Percentiles rank a stretch among this genome's conserved stretches.
These are phyloP conservation scores for Leptinotarsa lineolata DNA, from an alignment of 1,140 invertebrate genomes.

Conservation along the genomic window DNA sequence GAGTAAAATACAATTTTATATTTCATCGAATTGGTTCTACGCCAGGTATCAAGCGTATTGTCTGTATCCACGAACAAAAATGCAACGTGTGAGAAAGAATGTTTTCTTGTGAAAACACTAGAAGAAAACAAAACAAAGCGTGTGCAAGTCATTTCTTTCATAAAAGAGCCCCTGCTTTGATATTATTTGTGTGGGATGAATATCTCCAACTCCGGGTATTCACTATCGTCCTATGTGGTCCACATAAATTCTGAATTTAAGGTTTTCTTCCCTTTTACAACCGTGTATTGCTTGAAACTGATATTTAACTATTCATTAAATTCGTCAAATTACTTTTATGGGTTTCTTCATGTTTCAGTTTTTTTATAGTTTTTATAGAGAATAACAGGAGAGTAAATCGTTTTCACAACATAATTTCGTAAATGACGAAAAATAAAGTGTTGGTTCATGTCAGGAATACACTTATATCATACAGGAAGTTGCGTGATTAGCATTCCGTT, in stretches of 20 bases:
- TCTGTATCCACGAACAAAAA: not conserved
- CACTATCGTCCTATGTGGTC: constrained; percentile 36
- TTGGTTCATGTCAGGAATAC: too few species aligned
- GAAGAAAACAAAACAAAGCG: constrained; percentile 26
- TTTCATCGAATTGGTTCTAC: too few species aligned
- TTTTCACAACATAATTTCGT: not conserved
- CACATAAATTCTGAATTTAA: constrained; percentile 37
- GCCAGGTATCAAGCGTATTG: not conserved
- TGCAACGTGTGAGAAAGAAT: not conserved
- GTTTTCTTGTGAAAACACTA: constrained; percentile 36
- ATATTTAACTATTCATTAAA: constrained; percentile 28
- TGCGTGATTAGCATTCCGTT: too few species aligned
- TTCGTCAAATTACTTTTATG: constrained; percentile 25
- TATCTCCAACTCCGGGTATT: constrained; percentile 19
- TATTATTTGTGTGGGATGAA: constrained; percentile 39
- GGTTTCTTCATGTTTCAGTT: not conserved
- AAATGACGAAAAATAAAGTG: too few species aligned
- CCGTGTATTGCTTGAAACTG: constrained; percentile 29
- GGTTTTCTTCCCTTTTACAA: constrained; percentile 29
- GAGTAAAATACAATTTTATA: too few species aligned
- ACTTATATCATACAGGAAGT: too few species aligned
- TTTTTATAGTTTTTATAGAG: constrained; percentile 6
- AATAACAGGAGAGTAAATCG: not conserved
- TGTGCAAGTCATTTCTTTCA: constrained; percentile 18
- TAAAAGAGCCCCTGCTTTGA: constrained; percentile 40